Conservation (phyloP, 2,888 invertebrate species). For the Cryptocheilus praepositus region DNA sequence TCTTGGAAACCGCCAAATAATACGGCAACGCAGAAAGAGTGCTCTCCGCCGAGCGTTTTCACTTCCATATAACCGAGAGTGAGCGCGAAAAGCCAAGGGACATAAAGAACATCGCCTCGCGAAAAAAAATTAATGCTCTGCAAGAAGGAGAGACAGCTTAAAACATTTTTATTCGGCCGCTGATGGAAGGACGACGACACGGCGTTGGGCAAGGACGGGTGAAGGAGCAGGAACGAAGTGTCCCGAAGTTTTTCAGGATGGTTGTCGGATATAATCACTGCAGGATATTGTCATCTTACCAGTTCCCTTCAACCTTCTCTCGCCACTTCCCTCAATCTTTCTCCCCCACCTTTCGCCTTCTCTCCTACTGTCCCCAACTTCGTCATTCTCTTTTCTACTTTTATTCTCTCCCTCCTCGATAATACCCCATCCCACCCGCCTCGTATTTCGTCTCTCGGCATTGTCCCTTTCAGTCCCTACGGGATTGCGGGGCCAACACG, state of each 20-base stretch:
- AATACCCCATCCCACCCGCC: constrained; percentile 31
- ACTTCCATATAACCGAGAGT: constrained; percentile 58
- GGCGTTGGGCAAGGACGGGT: constrained; percentile 35
- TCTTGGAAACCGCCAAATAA: constrained; percentile 29
- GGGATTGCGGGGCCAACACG: constrained; percentile 71
- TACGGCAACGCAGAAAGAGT: constrained; percentile 22
- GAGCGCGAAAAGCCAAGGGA: constrained; percentile 40
- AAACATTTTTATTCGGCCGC: constrained; percentile 66
- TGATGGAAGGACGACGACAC: constrained; percentile 47
- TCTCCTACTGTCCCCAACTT: background rate
- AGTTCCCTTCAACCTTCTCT: constrained; percentile 30
- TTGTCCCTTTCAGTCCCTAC: constrained; percentile 70
- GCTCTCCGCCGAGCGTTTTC: constrained; percentile 16
- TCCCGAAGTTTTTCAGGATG: constrained; percentile 60
- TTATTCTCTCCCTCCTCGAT: constrained; percentile 24
- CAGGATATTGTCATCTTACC: constrained; percentile 49
- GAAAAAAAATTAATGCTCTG: constrained; percentile 69
- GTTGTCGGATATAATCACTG: constrained; percentile 71
- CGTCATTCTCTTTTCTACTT: constrained; percentile 12
- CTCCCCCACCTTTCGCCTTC: constrained; percentile 27
- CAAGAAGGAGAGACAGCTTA: constrained; percentile 57
- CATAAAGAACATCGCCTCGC: constrained; percentile 64
- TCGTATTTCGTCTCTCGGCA: constrained; percentile 66
- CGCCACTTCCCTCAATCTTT: constrained; percentile 31
- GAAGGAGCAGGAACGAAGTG: constrained; percentile 47